Percentiles rank a stretch among this genome's conserved stretches.
phyloP scores from a whole-genome alignment of 2,888 invertebrate genomes.

The Eupithecia subfuscata region DNA sequence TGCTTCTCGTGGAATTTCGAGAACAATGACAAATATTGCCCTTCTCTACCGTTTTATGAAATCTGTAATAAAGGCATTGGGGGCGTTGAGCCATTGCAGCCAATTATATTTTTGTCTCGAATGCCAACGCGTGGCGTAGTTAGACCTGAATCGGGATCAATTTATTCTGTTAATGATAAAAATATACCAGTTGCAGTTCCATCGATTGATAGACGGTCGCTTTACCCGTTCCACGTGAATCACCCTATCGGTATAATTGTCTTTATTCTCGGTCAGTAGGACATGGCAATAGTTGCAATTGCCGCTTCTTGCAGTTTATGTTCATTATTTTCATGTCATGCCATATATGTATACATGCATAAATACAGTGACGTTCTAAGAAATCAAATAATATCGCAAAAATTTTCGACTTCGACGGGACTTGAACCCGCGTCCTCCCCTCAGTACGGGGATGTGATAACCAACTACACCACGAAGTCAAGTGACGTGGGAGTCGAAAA shows the following conservation, averaged over 20 bases:
- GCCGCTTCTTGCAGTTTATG: conserved; percentile 11
- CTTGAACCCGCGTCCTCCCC: too few relatives aligned
- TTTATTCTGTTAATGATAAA: conserved; percentile 49
- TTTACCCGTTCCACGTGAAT: conserved; percentile 45
- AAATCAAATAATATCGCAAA: too few relatives aligned
- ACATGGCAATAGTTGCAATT: conserved; percentile 31
- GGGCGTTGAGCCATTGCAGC: conserved; percentile 33
- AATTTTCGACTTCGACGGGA: too few relatives aligned
- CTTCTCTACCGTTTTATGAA: conserved; percentile 41
- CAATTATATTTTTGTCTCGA: conserved; percentile 36
- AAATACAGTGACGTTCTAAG: too few relatives aligned
- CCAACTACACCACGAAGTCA: too few relatives aligned
- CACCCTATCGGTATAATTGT: conserved; percentile 38
- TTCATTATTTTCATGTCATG: not conserved
- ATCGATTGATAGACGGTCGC: conserved; percentile 39
- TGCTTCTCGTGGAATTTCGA: conserved; percentile 48
- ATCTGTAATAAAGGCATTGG: conserved; percentile 26
- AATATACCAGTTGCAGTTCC: conserved; percentile 43
- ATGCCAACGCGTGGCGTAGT: conserved; percentile 29
- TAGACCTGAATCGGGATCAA: conserved; percentile 43
- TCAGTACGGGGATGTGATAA: too few relatives aligned
- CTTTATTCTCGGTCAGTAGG: conserved; percentile 37
- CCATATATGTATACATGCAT: too few relatives aligned
- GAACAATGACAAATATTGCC: conserved; percentile 53
- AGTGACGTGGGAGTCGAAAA: too few relatives aligned